Percentiles rank a stretch among this genome's conserved stretches.
Evolutionary conservation across 2,888 invertebrate genomes (phyloP).

Genomic region (Homarus gammarus): DNA sequence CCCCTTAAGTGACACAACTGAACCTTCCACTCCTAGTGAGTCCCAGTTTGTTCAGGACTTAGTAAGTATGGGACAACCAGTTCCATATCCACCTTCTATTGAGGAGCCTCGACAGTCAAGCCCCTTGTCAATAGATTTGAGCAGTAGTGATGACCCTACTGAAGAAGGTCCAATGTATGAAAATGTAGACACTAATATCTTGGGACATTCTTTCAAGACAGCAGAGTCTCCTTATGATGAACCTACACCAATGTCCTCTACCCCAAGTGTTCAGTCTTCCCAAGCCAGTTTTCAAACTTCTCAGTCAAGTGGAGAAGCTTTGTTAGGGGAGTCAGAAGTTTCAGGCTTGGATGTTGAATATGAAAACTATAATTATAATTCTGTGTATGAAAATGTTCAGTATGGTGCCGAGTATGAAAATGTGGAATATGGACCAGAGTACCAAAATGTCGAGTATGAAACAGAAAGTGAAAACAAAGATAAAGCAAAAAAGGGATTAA

Average conservation of each 20-base stretch:
- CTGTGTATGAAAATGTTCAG: slow-evolving; percentile 63
- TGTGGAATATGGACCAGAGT: slow-evolving; percentile 50
- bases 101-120: slow-evolving; percentile 71
- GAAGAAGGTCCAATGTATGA: slow-evolving; percentile 74
- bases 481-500: background rate
- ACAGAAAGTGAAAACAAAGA: slow-evolving; percentile 22
- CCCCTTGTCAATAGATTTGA: slow-evolving; percentile 72
- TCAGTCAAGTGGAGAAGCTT: slow-evolving; percentile 38
- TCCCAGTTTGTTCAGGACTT: slow-evolving; percentile 73
- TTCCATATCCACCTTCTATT: slow-evolving; percentile 44
- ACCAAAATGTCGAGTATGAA: slow-evolving; percentile 42
- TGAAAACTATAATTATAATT: slow-evolving; percentile 56
- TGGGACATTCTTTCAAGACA: slow-evolving; percentile 4
- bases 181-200: slow-evolving; percentile 57
- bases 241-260: slow-evolving; percentile 27
- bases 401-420: slow-evolving; percentile 67
- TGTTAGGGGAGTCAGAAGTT: slow-evolving; percentile 38
- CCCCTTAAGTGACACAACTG: slow-evolving; percentile 75
- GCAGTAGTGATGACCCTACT: slow-evolving; percentile 74
- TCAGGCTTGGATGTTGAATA: slow-evolving; percentile 50
- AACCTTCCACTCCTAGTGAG: slow-evolving; percentile 75
- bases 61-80: slow-evolving; percentile 40
- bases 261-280: slow-evolving; percentile 59
- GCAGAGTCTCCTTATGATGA: slow-evolving; percentile 30
- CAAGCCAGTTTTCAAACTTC: slow-evolving; percentile 55